These are phyloP conservation scores for Micrasema longulum DNA, from an alignment of 1,140 invertebrate genomes.

Conservation along the genomic window DNA sequence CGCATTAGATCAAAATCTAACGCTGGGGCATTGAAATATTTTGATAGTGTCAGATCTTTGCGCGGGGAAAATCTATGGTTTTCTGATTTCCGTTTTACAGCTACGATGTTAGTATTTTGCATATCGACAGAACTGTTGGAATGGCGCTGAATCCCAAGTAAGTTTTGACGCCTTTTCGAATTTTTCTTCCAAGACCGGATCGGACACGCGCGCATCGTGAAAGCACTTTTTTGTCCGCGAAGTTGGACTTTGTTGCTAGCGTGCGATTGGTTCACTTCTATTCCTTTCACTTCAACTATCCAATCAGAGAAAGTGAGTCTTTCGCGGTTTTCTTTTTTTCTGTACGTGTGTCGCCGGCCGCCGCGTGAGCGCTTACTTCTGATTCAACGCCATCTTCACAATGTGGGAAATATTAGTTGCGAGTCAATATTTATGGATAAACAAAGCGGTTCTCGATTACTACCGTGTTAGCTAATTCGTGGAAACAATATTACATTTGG, in stretches of 20 bases:
- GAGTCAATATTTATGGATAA: constrained; percentile 34
- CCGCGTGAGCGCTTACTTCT: constrained; percentile 41
- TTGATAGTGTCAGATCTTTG: too few species aligned
- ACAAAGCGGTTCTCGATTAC: constrained; percentile 22
- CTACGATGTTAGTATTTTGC: constrained; percentile 33
- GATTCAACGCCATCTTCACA: constrained; percentile 42
- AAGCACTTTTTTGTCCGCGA: constrained; percentile 33
- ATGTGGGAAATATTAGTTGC: constrained; percentile 45
- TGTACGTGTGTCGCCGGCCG: constrained; percentile 22
- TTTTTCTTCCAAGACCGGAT: constrained; percentile 21
- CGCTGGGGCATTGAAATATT: too few species aligned
- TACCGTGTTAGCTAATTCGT: constrained; percentile 11
- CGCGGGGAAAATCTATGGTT: too few species aligned
- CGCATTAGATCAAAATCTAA: too few species aligned
- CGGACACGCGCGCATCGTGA: constrained; percentile 31
- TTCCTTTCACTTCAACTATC: constrained; percentile 43
- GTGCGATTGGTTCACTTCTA: constrained; percentile 36
- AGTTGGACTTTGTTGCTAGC: constrained; percentile 27
- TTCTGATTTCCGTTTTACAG: too few species aligned
- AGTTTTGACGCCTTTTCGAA: neutral
- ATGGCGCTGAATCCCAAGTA: constrained; percentile 14
- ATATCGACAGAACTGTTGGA: constrained; percentile 15
- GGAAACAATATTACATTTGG: constrained; percentile 1
- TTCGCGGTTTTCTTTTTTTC: constrained; percentile 43
- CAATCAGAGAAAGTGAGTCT: constrained; percentile 48